Conservation (phyloP, 2,113 vertebrate species). For the Catagonus wagneri region DNA sequence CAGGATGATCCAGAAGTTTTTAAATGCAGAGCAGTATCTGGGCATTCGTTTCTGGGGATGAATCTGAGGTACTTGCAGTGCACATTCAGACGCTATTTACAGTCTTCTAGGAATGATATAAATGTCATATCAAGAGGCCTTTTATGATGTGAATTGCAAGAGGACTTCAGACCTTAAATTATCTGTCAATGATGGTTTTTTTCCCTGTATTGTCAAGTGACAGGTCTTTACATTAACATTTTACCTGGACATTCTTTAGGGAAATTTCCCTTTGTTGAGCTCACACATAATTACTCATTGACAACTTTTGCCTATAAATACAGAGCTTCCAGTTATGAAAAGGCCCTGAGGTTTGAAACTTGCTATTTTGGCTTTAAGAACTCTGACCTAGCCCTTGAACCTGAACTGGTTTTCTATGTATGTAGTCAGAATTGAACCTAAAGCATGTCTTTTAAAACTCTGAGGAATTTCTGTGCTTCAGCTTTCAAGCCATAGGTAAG, state of each 20-base stretch:
- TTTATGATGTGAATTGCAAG: constrained; percentile 24
- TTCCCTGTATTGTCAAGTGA: constrained; percentile 29
- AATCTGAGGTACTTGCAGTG: background rate
- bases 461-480: background rate
- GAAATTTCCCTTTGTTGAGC: constrained; percentile 32
- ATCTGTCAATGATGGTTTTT: constrained; percentile 1
- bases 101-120: background rate
- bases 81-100: constrained; percentile 24
- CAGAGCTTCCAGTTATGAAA: constrained; percentile 50
- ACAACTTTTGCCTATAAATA: constrained; percentile 44
- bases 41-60: background rate
- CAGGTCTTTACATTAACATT: constrained; percentile 33
- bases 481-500: background rate
- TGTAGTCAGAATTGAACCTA: constrained; percentile 12
- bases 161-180: constrained; percentile 46
- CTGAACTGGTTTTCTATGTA: constrained; percentile 22
- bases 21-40: background rate
- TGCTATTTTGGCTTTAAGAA: constrained; percentile 41
- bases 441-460: constrained; percentile 52
- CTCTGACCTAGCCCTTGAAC: constrained; percentile 52
- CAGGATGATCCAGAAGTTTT: background rate
- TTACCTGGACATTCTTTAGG: constrained; percentile 53
- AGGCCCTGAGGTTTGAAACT: constrained; percentile 33
- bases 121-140: constrained; percentile 11
- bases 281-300: constrained; percentile 46